phyloP scores from a whole-genome alignment of 1,140 invertebrate genomes.

The Drosophila sulfurigaster region DNA sequence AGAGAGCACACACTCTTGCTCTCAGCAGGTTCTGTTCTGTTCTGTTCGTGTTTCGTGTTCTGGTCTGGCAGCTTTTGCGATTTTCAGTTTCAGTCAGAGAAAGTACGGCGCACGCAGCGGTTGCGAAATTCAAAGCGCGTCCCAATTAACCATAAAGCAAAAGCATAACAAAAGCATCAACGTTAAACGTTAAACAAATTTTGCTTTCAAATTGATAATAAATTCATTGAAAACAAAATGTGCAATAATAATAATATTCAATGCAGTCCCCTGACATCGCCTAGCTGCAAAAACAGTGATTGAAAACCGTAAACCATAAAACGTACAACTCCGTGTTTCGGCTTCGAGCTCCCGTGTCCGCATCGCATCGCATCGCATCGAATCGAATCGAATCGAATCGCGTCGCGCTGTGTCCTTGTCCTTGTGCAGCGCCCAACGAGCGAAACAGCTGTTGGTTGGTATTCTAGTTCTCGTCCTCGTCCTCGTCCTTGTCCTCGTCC shows the following conservation, averaged over 20 bases:
- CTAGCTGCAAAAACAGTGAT: neutral
- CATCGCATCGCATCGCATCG: conserved; percentile 6
- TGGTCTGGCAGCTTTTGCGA: conserved; percentile 56
- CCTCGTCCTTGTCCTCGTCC: conserved; percentile 28
- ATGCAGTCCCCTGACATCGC: neutral
- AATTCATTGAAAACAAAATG: conserved; percentile 18
- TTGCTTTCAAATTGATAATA: conserved; percentile 24
- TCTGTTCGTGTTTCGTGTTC: conserved; percentile 40
- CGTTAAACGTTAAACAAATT: conserved; percentile 9
- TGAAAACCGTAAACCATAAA: neutral
- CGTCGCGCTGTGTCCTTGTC: conserved; percentile 67
- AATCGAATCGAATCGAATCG: neutral
- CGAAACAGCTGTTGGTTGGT: conserved; percentile 76
- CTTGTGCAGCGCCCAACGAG: conserved; percentile 70
- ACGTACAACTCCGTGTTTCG: neutral
- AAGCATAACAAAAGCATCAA: conserved; percentile 31
- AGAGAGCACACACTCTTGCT: conserved; percentile 9
- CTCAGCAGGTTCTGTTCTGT: conserved; percentile 30
- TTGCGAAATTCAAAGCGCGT: conserved; percentile 59
- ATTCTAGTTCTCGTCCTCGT: conserved; percentile 30
- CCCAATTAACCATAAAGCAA: conserved; percentile 32
- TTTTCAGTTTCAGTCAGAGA: conserved; percentile 76
- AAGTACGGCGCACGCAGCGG: conserved; percentile 75
- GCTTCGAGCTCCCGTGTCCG: neutral
- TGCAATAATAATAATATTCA: conserved; percentile 28